phyloP scores from a whole-genome alignment of 2,797 vertebrate genomes.

The Rhabdomys pumilio region DNA sequence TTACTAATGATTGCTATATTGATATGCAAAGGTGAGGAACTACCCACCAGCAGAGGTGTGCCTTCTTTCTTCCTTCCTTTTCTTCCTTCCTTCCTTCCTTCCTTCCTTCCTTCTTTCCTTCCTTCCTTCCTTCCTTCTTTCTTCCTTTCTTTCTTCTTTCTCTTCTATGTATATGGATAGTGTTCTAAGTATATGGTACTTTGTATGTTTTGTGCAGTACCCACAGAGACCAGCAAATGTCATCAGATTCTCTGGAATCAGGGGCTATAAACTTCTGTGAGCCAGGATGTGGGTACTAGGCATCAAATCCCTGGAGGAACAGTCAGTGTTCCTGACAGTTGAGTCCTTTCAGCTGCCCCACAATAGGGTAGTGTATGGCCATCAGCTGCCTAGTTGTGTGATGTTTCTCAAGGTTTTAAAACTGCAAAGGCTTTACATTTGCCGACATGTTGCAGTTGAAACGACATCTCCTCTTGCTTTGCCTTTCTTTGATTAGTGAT shows the following conservation, averaged over 20 bases:
- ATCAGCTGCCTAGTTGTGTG: accelerated
- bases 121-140: not conserved
- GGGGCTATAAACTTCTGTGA: not conserved
- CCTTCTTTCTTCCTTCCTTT: too few relatives aligned
- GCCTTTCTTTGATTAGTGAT: slow-evolving; percentile 48
- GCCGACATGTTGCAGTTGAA: not conserved
- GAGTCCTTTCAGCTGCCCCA: too few relatives aligned
- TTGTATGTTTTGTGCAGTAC: not conserved
- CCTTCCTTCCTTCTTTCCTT: not conserved
- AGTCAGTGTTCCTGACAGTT: too few relatives aligned
- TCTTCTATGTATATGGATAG: not conserved
- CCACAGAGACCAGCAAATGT: not conserved
- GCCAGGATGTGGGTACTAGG: not conserved
- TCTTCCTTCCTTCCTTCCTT: too few relatives aligned
- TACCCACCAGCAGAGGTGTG: not conserved
- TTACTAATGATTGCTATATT: not conserved
- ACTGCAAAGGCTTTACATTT: not conserved
- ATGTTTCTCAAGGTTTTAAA: not conserved
- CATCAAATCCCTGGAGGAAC: not conserved
- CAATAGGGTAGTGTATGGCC: not conserved
- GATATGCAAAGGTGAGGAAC: not conserved
- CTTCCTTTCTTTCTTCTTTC: too few relatives aligned
- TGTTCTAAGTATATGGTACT: not conserved
- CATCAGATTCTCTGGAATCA: not conserved
- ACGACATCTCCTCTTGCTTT: not conserved